These are phyloP conservation scores for Nephrotoma guestfalica DNA, from an alignment of 2,888 invertebrate genomes.

Conservation along the genomic window DNA sequence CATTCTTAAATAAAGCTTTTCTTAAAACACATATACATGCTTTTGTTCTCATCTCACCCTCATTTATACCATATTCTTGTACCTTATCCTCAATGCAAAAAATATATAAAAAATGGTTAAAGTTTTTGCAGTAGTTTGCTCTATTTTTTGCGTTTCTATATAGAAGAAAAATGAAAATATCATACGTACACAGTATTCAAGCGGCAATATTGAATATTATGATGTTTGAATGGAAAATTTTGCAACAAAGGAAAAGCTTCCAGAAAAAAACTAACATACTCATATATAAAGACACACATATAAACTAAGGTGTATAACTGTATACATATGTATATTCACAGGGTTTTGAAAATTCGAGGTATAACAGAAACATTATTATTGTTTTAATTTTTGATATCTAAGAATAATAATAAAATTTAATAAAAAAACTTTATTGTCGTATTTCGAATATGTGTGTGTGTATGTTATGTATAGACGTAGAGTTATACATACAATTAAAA, in stretches of 20 bases:
- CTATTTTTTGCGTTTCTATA: background rate
- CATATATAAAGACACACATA: background rate
- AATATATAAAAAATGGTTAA: background rate
- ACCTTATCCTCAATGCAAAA: background rate
- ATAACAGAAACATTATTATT: background rate
- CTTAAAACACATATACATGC: background rate
- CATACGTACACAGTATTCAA: background rate
- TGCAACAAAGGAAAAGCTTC: background rate
- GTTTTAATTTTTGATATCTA: background rate
- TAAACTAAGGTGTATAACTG: background rate
- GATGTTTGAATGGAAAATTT: background rate
- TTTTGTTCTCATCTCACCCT: background rate
- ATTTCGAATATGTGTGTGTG: background rate
- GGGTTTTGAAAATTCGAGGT: background rate
- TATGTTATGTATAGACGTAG: no score
- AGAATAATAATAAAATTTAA: background rate
- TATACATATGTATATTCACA: background rate
- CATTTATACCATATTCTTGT: background rate
- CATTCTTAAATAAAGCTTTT: background rate
- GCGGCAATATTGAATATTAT: background rate
- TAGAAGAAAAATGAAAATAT: background rate
- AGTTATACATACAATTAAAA: background rate
- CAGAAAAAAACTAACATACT: background rate
- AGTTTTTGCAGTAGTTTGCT: background rate
- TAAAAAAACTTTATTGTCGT: background rate